Percentiles rank a stretch among this genome's conserved stretches.
Conservation (phyloP, 2,888 invertebrate species). For the Sympetrum striolatum region DNA sequence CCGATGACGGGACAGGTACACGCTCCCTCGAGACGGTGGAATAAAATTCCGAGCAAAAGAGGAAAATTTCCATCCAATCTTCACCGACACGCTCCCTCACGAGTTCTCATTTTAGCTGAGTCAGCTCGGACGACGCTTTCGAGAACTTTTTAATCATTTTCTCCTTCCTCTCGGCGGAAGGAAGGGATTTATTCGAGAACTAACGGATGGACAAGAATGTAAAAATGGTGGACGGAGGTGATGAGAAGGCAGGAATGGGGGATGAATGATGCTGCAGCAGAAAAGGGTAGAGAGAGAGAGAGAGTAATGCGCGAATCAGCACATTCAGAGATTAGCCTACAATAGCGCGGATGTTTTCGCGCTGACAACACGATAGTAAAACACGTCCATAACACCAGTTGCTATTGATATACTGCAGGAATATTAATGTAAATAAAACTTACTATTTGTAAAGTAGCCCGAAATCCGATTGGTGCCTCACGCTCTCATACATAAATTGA, state of each 20-base stretch:
- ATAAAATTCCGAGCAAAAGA: neutral
- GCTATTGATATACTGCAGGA: too few relatives aligned
- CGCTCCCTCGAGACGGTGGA: neutral
- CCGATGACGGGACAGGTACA: neutral
- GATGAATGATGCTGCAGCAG: neutral
- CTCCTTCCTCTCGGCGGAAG: too few relatives aligned
- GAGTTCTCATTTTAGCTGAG: neutral
- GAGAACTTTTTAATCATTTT: too few relatives aligned
- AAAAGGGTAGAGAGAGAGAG: neutral
- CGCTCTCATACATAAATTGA: too few relatives aligned
- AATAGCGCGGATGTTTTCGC: neutral
- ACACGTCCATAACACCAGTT: too few relatives aligned
- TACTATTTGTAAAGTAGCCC: too few relatives aligned
- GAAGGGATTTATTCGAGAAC: too few relatives aligned
- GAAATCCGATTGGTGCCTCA: too few relatives aligned
- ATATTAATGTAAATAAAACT: too few relatives aligned
- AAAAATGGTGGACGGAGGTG: too few relatives aligned
- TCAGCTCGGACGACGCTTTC: neutral
- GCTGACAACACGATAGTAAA: neutral
- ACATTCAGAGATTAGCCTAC: neutral
- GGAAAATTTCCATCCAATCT: neutral
- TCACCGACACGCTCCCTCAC: neutral
- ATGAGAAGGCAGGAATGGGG: too few relatives aligned
- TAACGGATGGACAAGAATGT: too few relatives aligned
- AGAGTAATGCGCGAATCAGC: neutral